Evolutionary conservation across 2,113 vertebrate species (phyloP), one percentile per base, ranked within the genome.

Genomic region (Cepphus grylle): DNA sequence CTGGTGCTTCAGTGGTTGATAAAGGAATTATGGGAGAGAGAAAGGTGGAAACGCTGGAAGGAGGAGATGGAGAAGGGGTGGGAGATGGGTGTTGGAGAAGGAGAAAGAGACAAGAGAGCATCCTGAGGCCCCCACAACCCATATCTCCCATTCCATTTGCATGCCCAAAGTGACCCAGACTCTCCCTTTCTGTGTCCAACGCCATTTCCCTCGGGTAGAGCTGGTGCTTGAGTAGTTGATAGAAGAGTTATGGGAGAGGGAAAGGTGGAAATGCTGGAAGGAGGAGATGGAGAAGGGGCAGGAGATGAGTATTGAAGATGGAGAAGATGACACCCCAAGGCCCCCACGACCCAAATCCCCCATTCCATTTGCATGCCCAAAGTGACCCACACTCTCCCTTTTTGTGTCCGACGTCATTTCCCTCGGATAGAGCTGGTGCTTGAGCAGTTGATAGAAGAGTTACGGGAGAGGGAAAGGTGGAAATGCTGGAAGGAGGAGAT

Each of bases 211-310:
- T 43, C 17, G 45, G 45, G 18, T 47, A 47, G 55, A 53, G 56
- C 22, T 12, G 27, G 50, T 3, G 32, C 45, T 62, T 5, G 47
- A 30, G 56, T 4, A 2, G 0, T 2, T 9, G 22, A 2, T 15
- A 20, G 38, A 47, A 58, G 42, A 47, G 38, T 38, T 53, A 17
- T 0, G 1, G 0, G 34, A 53, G 38, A 9, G 40, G 34, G 16
- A 23, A 67, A 55, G 29, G 15, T 17, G 42, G 38, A 49, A 79
- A 40, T 19, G 4, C 7, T 8, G 40, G 25, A 42, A 67, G 21
- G 19, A 53, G 30, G n/a, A 69, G 49, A 6, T 12, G 62, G 32
- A 21, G 49, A 43, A 59, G 12, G 32, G 38, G 43, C 5, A 0
- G 11, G 42, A 88, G 27, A 10, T 12, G 27, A 27, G 8, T 5